phyloP scores from a whole-genome alignment of 2,113 vertebrate genomes.

The Oryctolagus cuniculus region mOryCun1.1 NC_091438.1:149836501-149837000 shows the following conservation, averaged over 20 bases:
- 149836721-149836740: background rate
- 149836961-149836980: conserved; percentile 26
- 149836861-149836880: background rate
- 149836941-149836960: background rate
- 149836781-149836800: background rate
- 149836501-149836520: background rate
- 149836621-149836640: no score
- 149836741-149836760: background rate
- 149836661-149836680: no score
- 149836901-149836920: background rate
- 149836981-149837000: background rate
- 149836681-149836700: no score
- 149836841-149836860: background rate
- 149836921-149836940: background rate
- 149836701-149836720: background rate
- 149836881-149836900: background rate
- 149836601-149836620: no score
- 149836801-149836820: background rate
- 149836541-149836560: conserved; percentile 43
- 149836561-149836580: background rate
- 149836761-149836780: background rate
- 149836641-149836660: no score
- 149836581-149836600: background rate
- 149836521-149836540: background rate
- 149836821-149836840: background rate